phyloP scores from a whole-genome alignment of 2,797 vertebrate species.

The Dicrostonyx torquatus region DNA sequence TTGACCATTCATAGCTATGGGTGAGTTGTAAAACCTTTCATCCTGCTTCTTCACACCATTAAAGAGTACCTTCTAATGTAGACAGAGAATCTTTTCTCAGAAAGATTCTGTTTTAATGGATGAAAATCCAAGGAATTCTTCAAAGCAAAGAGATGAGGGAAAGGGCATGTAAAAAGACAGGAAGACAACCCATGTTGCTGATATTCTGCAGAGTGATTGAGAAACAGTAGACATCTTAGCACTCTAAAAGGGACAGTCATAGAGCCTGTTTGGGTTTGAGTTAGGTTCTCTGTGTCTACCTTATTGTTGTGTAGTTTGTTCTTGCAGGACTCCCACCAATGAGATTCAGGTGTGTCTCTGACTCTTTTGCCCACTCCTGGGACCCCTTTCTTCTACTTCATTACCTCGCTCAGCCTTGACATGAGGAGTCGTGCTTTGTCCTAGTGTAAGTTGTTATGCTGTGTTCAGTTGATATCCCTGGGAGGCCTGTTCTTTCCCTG shows the following conservation, averaged over 20 bases:
- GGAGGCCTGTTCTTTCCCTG: neutral
- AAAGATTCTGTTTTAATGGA: neutral
- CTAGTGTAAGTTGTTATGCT: neutral
- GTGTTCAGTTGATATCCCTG: neutral
- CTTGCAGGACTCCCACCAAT: neutral
- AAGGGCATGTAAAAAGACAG: rapidly evolving
- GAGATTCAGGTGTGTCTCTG: neutral
- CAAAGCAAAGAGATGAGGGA: neutral
- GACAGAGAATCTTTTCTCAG: neutral
- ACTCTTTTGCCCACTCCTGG: neutral
- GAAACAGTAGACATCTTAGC: neutral
- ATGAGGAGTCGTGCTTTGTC: neutral
- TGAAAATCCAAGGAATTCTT: neutral
- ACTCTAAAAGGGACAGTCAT: neutral
- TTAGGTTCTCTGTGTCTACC: neutral
- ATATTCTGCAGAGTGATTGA: neutral
- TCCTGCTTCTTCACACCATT: neutral
- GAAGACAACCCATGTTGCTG: neutral
- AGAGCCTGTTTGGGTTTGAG: neutral
- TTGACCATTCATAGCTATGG: neutral
- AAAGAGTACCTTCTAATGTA: neutral
- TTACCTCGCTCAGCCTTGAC: neutral
- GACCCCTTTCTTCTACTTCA: neutral
- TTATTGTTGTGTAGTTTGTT: neutral
- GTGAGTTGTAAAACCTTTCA: neutral